These are phyloP conservation scores for Eulacestoma nigropectus DNA, from an alignment of 2,113 vertebrate genomes.

Conservation along the genomic window DNA sequence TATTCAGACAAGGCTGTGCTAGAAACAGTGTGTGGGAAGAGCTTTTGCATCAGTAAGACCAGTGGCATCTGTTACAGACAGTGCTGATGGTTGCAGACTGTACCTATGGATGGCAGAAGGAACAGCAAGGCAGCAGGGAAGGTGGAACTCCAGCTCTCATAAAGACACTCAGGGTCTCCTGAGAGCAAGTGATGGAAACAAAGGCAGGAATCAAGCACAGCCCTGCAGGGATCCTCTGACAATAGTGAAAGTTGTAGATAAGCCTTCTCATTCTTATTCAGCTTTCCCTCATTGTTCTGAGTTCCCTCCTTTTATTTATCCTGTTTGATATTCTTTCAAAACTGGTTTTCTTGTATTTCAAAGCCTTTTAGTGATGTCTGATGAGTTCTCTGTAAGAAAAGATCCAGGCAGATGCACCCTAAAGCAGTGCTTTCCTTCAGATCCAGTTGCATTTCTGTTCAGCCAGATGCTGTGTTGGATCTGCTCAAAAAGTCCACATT, in stretches of 20 bases:
- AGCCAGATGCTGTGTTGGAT: background rate
- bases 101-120: background rate
- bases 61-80: background rate
- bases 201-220: background rate
- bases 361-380: background rate
- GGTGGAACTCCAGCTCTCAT: background rate
- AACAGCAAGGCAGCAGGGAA: background rate
- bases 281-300: background rate
- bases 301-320: background rate
- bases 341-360: background rate
- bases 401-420: background rate
- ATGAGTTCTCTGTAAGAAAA: background rate
- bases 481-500: background rate
- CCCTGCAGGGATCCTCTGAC: background rate
- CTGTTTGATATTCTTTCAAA: background rate
- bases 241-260: background rate
- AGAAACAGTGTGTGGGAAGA: background rate
- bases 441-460: background rate
- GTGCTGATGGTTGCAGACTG: background rate
- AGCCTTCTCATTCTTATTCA: background rate
- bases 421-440: background rate
- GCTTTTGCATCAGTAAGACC: background rate
- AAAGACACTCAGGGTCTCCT: fast-evolving
- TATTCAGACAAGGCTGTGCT: background rate
- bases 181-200: background rate